Percentiles rank a stretch among this genome's conserved stretches.
Evolutionary conservation across 2,113 vertebrate genomes (phyloP).

Genomic region (Xiphorhynchus elegans): DNA sequence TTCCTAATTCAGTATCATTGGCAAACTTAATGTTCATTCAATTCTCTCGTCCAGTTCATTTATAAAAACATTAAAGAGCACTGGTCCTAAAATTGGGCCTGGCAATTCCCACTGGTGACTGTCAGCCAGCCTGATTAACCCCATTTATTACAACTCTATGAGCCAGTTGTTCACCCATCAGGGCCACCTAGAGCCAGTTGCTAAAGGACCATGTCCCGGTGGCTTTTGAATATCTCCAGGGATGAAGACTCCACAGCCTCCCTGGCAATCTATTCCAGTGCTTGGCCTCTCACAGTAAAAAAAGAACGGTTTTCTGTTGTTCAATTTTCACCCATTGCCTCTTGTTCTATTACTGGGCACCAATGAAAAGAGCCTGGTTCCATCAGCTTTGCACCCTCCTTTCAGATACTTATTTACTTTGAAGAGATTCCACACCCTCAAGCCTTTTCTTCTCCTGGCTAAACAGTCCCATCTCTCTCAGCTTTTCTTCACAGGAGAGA

Average conservation of each 20-base stretch:
- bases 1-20: background rate
- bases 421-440: background rate
- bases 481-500: background rate
- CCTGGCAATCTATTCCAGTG: background rate
- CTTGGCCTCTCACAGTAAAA: background rate
- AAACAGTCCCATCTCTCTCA: background rate
- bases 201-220: background rate
- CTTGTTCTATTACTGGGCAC: background rate
- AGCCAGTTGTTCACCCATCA: background rate
- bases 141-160: background rate
- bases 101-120: background rate
- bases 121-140: background rate
- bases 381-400: background rate
- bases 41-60: background rate
- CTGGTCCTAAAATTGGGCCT: background rate
- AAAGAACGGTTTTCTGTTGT: background rate
- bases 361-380: background rate
- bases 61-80: background rate
- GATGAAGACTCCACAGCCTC: background rate
- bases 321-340: background rate
- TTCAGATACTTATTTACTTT: background rate
- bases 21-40: background rate
- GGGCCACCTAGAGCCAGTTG: background rate
- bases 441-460: background rate
- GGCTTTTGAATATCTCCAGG: background rate